Evolutionary conservation across 2,113 vertebrate species (phyloP).

Genomic region (Lamprologus ornatipinnis): DNA sequence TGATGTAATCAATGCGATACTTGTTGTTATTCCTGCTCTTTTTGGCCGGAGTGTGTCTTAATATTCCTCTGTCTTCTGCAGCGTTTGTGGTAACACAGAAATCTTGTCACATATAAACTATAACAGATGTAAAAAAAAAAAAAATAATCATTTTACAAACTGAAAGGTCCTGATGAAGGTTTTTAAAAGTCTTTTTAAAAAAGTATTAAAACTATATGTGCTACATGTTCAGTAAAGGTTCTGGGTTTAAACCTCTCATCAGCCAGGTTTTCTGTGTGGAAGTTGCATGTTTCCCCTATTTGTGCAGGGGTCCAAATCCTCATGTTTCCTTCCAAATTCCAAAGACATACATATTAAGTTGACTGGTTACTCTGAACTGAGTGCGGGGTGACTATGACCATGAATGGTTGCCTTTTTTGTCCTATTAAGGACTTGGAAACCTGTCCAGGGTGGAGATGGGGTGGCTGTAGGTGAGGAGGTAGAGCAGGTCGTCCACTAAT

Average conservation of each 20-base stretch:
- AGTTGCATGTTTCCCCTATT: not conserved
- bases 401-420: not conserved
- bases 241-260: not conserved
- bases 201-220: not conserved
- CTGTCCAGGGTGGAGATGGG: not conserved
- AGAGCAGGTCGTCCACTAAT: not conserved
- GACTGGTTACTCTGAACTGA: not conserved
- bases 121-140: not conserved
- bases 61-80: not conserved
- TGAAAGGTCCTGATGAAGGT: not conserved
- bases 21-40: not conserved
- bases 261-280: not conserved
- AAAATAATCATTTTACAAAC: not conserved
- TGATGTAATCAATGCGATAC: not conserved
- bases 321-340: not conserved
- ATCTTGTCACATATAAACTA: not conserved
- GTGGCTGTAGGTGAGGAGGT: not conserved
- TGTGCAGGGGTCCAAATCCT: not conserved
- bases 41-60: not conserved
- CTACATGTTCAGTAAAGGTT: not conserved
- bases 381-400: fast-evolving
- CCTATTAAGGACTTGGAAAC: not conserved
- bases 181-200: not conserved
- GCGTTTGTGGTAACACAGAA: not conserved
- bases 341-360: not conserved